These are phyloP conservation scores for Callionymus lyra DNA, from an alignment of 2,113 vertebrate species.

Conservation along the genomic window DNA sequence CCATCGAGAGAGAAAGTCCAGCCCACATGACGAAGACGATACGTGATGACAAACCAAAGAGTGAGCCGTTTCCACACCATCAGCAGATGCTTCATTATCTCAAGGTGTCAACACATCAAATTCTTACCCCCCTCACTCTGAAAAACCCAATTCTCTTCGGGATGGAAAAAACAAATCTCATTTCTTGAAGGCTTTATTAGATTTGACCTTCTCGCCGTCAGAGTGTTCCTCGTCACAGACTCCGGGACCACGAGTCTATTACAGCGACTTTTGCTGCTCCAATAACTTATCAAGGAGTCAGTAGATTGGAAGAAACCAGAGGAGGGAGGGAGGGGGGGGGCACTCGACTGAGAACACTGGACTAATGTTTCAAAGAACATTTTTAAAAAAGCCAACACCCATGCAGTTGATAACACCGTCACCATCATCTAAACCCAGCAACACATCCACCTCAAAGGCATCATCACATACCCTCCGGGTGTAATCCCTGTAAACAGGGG, in stretches of 20 bases:
- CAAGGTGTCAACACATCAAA: too few species aligned
- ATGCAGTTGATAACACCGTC: conserved; percentile 2
- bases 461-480: conserved; percentile 54
- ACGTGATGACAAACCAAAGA: too few species aligned
- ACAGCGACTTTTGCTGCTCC: conserved; percentile 37
- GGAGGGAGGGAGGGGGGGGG: conserved; percentile 47
- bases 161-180: conserved; percentile 35
- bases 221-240: conserved; percentile 9
- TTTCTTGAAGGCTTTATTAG: conserved; percentile 35
- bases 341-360: too few species aligned
- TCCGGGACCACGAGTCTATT: conserved; percentile 16
- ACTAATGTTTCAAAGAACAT: too few species aligned
- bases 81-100: too few species aligned
- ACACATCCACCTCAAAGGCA: conserved; percentile 9
- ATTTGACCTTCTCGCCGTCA: conserved; percentile 42
- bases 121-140: too few species aligned
- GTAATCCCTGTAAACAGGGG: conserved; percentile 57
- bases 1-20: too few species aligned
- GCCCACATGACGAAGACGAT: too few species aligned
- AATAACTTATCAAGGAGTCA: conserved; percentile 45
- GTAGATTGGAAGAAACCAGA: conserved; percentile 37
- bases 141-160: conserved; percentile 5
- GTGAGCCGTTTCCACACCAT: too few species aligned
- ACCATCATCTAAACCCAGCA: conserved; percentile 24
- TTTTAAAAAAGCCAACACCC: too few species aligned